These are phyloP conservation scores for Agelas oroides DNA, from an alignment of 37 sponge, comb jelly and placozoan genomes.

Conservation along the genomic window DNA sequence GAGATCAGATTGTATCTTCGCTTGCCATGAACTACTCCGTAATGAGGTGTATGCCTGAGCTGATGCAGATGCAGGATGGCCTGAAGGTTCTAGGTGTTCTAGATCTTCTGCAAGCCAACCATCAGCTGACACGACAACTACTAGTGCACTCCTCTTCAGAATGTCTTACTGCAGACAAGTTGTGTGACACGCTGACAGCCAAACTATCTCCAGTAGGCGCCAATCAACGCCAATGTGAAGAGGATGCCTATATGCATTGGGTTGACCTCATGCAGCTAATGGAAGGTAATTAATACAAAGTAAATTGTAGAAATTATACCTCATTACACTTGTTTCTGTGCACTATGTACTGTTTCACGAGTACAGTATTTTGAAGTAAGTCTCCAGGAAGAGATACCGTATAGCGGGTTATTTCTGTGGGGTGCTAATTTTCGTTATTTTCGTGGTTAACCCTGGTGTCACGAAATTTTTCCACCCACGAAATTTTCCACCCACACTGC, in stretches of 20 bases:
- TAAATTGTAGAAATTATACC: too few relatives aligned
- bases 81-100: neutral
- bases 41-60: neutral
- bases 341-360: too few relatives aligned
- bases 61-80: constrained; percentile 16
- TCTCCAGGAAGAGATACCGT: too few relatives aligned
- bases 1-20: neutral
- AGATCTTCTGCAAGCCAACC: neutral
- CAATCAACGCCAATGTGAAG: constrained; percentile 1
- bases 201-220: neutral
- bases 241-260: neutral
- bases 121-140: neutral
- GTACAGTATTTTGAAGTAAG: too few relatives aligned
- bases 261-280: neutral
- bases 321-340: too few relatives aligned
- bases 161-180: neutral
- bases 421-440: too few relatives aligned
- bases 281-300: neutral
- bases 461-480: too few relatives aligned
- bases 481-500: too few relatives aligned
- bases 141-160: neutral
- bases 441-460: too few relatives aligned
- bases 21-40: constrained; percentile 16
- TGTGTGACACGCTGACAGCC: neutral
- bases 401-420: too few relatives aligned